A percentile compares a stretch with the other conserved stretches of the same genome.
Evolutionary conservation across 2,797 vertebrate species (phyloP).

Genomic region (Nyctibius grandis): DNA sequence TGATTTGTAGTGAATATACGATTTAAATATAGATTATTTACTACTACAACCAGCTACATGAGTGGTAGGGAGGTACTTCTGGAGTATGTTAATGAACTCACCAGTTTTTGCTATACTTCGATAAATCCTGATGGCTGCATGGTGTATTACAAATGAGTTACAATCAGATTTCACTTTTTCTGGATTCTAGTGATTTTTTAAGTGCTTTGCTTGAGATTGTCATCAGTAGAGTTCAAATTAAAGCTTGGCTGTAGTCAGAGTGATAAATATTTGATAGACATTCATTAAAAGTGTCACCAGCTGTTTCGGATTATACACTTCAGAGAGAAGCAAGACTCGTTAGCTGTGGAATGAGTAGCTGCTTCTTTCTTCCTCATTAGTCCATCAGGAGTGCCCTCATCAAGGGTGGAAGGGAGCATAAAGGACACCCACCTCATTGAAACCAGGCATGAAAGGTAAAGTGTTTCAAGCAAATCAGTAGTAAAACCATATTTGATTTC

Average conservation of each 20-base stretch:
- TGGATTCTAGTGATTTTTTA: background rate
- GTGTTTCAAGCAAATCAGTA: background rate
- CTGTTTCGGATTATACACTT: conserved; percentile 5
- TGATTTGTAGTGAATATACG: background rate
- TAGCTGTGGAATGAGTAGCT: background rate
- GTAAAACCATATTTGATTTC: background rate
- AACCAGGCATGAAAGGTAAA: background rate
- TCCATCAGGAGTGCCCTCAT: background rate
- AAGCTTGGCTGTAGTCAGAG: background rate
- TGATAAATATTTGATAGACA: conserved; percentile 21
- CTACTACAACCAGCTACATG: background rate
- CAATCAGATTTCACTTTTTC: background rate
- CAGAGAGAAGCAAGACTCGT: background rate
- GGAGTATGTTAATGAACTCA: background rate
- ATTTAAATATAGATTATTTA: background rate
- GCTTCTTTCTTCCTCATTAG: background rate
- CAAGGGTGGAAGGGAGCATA: background rate
- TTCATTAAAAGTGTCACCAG: conserved; percentile 10
- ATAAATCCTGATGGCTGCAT: background rate
- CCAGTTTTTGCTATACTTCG: background rate
- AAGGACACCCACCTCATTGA: background rate
- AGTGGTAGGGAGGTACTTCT: background rate
- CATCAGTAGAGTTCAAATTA: background rate
- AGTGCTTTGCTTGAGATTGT: background rate
- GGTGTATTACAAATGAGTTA: background rate